Percentiles rank a stretch among this genome's conserved stretches.
phyloP scores from a whole-genome alignment of 2,888 invertebrate species.

The Amblyteles armatorius region DNA sequence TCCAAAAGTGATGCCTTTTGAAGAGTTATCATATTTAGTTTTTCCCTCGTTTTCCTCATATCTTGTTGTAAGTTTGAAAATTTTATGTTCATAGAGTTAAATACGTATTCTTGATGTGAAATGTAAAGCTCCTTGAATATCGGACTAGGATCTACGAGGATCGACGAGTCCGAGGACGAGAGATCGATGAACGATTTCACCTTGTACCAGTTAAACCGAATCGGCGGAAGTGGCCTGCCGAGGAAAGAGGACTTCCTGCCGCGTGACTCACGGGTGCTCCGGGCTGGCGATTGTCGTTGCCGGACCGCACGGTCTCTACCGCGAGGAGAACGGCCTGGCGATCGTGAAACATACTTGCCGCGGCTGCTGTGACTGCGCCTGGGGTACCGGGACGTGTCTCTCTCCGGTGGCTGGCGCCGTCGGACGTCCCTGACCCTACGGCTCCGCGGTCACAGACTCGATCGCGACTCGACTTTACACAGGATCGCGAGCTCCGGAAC shows the following conservation, averaged over 20 bases:
- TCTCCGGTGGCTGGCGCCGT: conserved; percentile 62
- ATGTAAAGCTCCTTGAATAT: not conserved
- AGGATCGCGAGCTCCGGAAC: conserved; percentile 36
- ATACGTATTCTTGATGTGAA: not conserved
- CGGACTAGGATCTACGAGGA: not conserved
- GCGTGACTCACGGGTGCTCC: conserved; percentile 76
- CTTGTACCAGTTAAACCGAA: conserved; percentile 77
- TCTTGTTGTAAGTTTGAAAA: not conserved
- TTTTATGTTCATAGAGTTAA: not conserved
- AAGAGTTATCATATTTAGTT: not conserved
- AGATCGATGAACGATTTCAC: conserved; percentile 74
- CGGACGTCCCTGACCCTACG: conserved; percentile 74
- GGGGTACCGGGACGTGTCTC: conserved; percentile 53
- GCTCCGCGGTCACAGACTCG: conserved; percentile 63
- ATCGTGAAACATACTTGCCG: conserved; percentile 48
- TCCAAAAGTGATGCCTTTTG: not conserved
- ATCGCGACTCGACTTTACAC: conserved; percentile 62
- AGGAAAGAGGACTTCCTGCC: conserved; percentile 78
- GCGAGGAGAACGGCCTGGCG: conserved; percentile 50
- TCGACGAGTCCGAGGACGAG: not conserved
- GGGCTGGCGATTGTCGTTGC: conserved; percentile 67
- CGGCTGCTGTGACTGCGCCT: conserved; percentile 56
- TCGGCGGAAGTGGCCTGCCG: conserved; percentile 73
- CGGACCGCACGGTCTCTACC: conserved; percentile 45
- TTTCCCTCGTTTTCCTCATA: not conserved